Conservation (phyloP, 2,113 vertebrate genomes). For the Oryzias curvinotus region DNA sequence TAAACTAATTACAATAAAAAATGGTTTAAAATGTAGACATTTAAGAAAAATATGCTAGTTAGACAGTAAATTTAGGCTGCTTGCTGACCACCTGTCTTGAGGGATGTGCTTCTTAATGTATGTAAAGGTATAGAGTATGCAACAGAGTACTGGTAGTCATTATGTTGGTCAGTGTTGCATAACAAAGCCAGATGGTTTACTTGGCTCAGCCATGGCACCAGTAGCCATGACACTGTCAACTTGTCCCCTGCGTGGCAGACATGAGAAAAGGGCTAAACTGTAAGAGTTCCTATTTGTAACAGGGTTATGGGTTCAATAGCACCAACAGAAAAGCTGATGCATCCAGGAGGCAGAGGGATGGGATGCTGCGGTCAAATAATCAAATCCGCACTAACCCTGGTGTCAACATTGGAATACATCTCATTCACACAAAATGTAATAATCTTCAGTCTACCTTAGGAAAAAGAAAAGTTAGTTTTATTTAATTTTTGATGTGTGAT, state of each 20-base stretch:
- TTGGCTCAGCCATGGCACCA: constrained; percentile 51
- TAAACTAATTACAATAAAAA: too few relatives aligned
- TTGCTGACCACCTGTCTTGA: constrained; percentile 15
- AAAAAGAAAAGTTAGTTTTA: constrained; percentile 8
- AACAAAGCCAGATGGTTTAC: constrained; percentile 70
- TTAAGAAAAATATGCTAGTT: neutral
- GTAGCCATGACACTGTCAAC: constrained; percentile 48
- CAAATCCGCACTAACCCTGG: constrained; percentile 45
- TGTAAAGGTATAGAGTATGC: constrained; percentile 22
- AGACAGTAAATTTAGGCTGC: neutral
- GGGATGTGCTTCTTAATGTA: constrained; percentile 25
- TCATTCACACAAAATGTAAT: constrained; percentile 20
- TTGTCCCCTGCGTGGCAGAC: constrained; percentile 58
- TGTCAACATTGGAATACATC: constrained; percentile 44
- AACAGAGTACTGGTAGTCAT: constrained; percentile 27
- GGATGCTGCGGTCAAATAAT: constrained; percentile 45
- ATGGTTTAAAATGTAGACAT: neutral
- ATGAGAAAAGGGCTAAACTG: constrained; percentile 46
- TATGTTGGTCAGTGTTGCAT: constrained; percentile 60
- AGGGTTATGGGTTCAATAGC: constrained; percentile 46
- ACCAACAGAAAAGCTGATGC: constrained; percentile 41
- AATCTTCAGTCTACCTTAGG: constrained; percentile 23
- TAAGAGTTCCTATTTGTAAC: constrained; percentile 46
- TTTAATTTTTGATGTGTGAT: neutral
- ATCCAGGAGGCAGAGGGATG: constrained; percentile 37